Conservation (phyloP, 1,140 invertebrate genomes). For the Drosophila nigromelanica region DNA sequence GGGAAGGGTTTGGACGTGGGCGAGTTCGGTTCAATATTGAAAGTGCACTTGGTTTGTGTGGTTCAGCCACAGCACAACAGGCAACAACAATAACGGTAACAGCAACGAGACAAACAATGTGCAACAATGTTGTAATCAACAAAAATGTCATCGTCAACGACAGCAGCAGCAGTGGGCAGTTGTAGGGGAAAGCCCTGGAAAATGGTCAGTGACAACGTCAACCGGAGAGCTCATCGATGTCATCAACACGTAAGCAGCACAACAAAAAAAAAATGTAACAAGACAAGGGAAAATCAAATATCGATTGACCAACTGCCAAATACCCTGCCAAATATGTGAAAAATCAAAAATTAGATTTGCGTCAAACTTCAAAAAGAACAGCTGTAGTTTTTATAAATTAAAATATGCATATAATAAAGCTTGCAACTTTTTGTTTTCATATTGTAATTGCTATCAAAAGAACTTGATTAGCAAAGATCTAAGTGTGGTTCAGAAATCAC, state of each 20-base stretch:
- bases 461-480: background rate
- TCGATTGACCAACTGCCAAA: background rate
- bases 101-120: conserved; percentile 54
- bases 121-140: conserved; percentile 63
- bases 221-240: conserved; percentile 54
- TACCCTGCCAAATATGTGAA: conserved; percentile 6
- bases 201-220: conserved; percentile 50
- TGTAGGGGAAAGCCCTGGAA: conserved; percentile 31
- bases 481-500: background rate
- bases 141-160: conserved; percentile 61
- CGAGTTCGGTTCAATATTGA: conserved; percentile 53
- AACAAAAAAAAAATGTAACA: conserved; percentile 32
- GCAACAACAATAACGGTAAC: conserved; percentile 19
- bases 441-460: no score
- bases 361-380: no score
- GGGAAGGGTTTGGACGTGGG: background rate
- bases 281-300: conserved; percentile 3
- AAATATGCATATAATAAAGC: no score
- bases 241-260: conserved; percentile 56
- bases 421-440: no score
- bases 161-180: conserved; percentile 10
- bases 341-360: background rate
- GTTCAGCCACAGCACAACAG: conserved; percentile 41
- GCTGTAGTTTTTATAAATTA: no score
- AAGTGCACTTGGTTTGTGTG: conserved; percentile 61